These are phyloP conservation scores for Hafferia zeledoni DNA, from an alignment of 2,797 vertebrate species.

Conservation along the genomic window DNA sequence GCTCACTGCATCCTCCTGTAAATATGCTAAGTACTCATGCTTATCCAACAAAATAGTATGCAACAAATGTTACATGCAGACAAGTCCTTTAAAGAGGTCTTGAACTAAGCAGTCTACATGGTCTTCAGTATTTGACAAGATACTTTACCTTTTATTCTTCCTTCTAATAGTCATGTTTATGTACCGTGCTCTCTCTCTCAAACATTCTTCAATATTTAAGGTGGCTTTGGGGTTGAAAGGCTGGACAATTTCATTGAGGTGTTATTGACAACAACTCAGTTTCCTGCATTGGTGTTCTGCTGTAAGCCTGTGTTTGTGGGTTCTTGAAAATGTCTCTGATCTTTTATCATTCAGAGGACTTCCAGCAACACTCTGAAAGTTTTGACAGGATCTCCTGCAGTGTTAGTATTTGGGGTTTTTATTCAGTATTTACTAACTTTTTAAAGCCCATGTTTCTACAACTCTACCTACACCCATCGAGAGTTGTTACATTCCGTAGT, in stretches of 20 bases:
- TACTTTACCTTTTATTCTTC: neutral
- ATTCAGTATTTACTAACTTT: neutral
- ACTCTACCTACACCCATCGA: neutral
- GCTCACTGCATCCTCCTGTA: neutral
- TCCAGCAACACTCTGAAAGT: neutral
- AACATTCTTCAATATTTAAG: neutral
- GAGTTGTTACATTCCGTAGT: neutral
- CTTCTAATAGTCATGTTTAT: neutral
- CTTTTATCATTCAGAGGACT: neutral
- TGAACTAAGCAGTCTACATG: neutral
- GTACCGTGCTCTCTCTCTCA: fast-evolving
- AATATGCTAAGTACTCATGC: neutral
- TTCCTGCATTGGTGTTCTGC: neutral
- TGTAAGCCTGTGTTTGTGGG: neutral
- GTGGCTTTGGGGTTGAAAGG: neutral
- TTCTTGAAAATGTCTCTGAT: neutral
- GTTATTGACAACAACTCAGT: neutral
- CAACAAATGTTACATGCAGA: neutral
- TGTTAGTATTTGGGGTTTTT: neutral
- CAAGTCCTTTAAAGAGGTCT: neutral
- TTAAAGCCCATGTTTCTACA: neutral
- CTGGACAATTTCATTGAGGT: neutral
- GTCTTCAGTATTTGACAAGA: neutral
- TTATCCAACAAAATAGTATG: neutral
- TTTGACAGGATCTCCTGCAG: neutral